A percentile compares a stretch with the other conserved stretches of the same genome.
phyloP scores from a whole-genome alignment of 2,888 invertebrate genomes.

The Lasius platythorax region DNA sequence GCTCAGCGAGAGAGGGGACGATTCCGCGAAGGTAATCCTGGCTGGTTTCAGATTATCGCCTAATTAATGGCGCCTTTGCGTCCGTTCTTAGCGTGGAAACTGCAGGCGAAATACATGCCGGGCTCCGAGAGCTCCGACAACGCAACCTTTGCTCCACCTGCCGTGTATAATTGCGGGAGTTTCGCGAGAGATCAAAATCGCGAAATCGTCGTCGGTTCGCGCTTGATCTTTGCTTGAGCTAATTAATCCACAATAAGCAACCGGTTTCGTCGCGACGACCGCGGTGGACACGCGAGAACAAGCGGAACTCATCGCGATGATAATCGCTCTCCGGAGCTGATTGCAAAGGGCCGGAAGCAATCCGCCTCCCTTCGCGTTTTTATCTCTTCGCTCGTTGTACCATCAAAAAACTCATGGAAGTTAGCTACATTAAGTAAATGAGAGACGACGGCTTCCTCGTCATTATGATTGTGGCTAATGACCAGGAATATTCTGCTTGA shows the following conservation, averaged over 20 bases:
- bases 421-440: conserved; percentile 1
- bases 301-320: conserved; percentile 37
- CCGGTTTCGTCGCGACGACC: conserved; percentile 45
- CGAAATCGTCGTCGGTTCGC: conserved; percentile 42
- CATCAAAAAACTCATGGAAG: conserved; percentile 19
- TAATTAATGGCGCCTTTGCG: conserved; percentile 52
- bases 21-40: conserved; percentile 9
- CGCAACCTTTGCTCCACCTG: conserved; percentile 52
- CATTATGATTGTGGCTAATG: conserved; percentile 5
- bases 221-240: conserved; percentile 56
- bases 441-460: not conserved
- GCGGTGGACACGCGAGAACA: conserved; percentile 41
- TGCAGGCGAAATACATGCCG: conserved; percentile 29
- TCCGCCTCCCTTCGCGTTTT: conserved; percentile 16
- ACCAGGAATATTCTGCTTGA: conserved; percentile 3
- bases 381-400: not conserved
- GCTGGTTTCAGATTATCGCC: conserved; percentile 38
- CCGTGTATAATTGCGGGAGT: conserved; percentile 55
- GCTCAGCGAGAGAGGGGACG: not conserved
- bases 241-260: conserved; percentile 62
- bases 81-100: conserved; percentile 57
- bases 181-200: conserved; percentile 54
- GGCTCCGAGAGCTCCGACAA: conserved; percentile 24
- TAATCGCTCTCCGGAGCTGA: conserved; percentile 46
- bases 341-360: conserved; percentile 14